These are phyloP conservation scores for Diuraphis noxia DNA, from an alignment of 1,140 invertebrate species.

Conservation along the genomic window DNA sequence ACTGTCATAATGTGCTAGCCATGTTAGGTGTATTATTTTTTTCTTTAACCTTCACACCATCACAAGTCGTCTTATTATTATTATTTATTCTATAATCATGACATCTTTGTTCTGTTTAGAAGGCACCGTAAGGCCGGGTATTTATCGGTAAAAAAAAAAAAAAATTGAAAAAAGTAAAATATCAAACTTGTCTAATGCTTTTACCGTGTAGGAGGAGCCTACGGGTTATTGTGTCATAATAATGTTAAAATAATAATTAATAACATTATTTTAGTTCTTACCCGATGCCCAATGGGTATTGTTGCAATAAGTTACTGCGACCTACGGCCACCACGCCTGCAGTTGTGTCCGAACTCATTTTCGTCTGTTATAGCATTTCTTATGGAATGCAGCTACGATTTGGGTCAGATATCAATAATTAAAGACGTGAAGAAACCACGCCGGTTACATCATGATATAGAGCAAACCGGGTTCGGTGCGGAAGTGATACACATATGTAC, in stretches of 20 bases:
- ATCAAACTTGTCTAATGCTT: neutral
- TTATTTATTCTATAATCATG: neutral
- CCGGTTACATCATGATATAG: conserved; percentile 6
- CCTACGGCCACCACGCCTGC: neutral
- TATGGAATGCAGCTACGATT: neutral
- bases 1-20: neutral
- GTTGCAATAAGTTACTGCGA: neutral
- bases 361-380: neutral
- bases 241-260: neutral
- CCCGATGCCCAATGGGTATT: neutral
- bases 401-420: conserved; percentile 47
- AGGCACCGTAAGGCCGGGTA: neutral
- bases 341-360: conserved; percentile 5
- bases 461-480: conserved; percentile 28
- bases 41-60: neutral
- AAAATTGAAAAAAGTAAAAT: neutral
- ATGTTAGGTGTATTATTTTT: neutral
- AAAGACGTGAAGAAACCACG: neutral
- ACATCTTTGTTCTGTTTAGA: neutral
- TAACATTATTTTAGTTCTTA: neutral
- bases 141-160: neutral
- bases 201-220: too few species aligned
- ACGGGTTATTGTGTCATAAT: conserved; percentile 3
- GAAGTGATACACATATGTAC: neutral
- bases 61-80: neutral